Conservation (phyloP, 1,140 invertebrate species). For the Drosophila miranda region DNA sequence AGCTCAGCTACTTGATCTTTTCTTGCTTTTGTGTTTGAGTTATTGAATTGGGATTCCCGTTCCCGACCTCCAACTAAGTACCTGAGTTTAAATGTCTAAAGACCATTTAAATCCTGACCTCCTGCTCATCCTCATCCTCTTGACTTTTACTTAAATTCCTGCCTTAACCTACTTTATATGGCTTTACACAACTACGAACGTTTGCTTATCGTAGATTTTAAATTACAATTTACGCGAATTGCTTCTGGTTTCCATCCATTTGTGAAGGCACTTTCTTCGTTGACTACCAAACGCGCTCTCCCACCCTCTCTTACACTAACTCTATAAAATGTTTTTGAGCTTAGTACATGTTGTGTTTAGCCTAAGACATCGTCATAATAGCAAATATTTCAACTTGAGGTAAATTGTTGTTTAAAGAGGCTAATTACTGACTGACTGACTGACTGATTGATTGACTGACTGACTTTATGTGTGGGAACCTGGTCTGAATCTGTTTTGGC, state of each 20-base stretch:
- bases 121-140: not conserved
- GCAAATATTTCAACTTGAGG: conserved; percentile 59
- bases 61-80: conserved; percentile 69
- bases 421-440: conserved; percentile 26
- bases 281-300: conserved; percentile 31
- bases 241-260: conserved; percentile 32
- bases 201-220: conserved; percentile 40
- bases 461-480: conserved; percentile 11
- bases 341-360: conserved; percentile 28
- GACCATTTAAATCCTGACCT: conserved; percentile 51
- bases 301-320: conserved; percentile 17
- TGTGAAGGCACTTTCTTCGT: conserved; percentile 64
- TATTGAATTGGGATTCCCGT: conserved; percentile 44
- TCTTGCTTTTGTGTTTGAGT: conserved; percentile 19
- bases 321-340: conserved; percentile 40
- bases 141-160: conserved; percentile 64
- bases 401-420: conserved; percentile 57
- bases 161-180: conserved; percentile 43
- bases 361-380: conserved; percentile 49
- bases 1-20: conserved; percentile 65
- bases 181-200: conserved; percentile 67
- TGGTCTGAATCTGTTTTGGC: conserved; percentile 26
- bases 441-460: conserved; percentile 10
- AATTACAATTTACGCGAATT: conserved; percentile 38
- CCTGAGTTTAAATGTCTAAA: conserved; percentile 69